Base-by-base conservation (phyloP, 2,113 vertebrate species). In the Herpetotheres cachinnans region DNA sequence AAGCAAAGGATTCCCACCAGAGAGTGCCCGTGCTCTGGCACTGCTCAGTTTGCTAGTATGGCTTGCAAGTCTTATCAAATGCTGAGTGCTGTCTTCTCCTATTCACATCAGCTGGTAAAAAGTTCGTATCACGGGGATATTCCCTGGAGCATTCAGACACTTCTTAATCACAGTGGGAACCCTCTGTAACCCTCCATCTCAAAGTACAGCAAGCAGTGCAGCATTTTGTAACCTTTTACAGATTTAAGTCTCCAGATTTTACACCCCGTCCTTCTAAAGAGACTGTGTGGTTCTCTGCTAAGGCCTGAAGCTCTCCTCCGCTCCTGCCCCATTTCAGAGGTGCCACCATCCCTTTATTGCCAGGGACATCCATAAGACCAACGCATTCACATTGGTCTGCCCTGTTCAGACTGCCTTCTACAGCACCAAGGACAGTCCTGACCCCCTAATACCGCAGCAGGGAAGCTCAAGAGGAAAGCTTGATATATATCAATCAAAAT, bases 21-120 rank as follows among this genome's bases (percentile, higher is more conserved):
- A 54, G 47, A 25, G 26, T n/a, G 27, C 47, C 29, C 2, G 0
- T 13, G 32, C 4, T 16, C 54, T 0, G 0, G 14, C 0, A 0
- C 50, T 58, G 61, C 74, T 58, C 1, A 0, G 13, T 49, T 40
- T 73, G 47, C 47, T 24, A 14, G 27, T 21, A 10, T 0, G 2
- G 26, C 42, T n/a, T 50, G 38, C 19, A 9, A 65, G 10, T n/a
- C 50, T 16, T 26, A 21, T 30, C 34, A 34, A 71, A 66, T 0
- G 2, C 11, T 8, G 8, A 65, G 34, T 5, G 18, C 40, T 11
- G 5, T 29, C 50, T 49, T 34, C 49, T 52, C 66, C 73, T 62
- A 27, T 8, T 72, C n/a, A 61, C 47, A 46, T 11, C 70, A 77
- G 40, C 19, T 30, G 10, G 36, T 15, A 62, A 27, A n/a, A 40